Evolutionary conservation across 2,888 invertebrate genomes (phyloP), one percentile per base, ranked within the genome.

Genomic region (Megalurothrips usitatus): DNA sequence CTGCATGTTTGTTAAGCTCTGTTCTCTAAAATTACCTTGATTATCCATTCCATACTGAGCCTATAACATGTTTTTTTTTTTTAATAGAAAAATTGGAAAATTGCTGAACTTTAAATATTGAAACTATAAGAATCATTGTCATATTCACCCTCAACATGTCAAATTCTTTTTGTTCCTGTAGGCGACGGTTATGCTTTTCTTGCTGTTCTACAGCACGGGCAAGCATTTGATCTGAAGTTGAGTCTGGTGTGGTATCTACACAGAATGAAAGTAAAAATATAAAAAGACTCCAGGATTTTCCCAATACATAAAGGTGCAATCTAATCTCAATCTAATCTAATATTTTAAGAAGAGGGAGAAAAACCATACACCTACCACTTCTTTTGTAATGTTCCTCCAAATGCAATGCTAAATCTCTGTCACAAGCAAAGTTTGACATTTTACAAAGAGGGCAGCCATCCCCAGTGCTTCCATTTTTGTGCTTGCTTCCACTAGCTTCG

Each of bases 1-100:
- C 87, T 94, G 93, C 89, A 96, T 91, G 85, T 94, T 94, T 82
- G 92, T 92, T 23, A 93, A 92, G 34, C 94, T 94, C 83, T 95
- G 93, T 85, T 93, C 92, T 79, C 92, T 89, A 87, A 92, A 95
- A 85, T 94, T 94, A 10, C 94, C 94, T 85, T 94, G 94, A 86
- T 94, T 94, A 86, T 95, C 95, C 96, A 96, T 96, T 1, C 96
- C 96, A 85, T 95, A 96, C 86, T 95, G 94, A 1, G 94, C 95
- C 90, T 92, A 85, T 49, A 83, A 82, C 81, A 79, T n/a, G n/a
- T n/a, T n/a, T n/a, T n/a, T n/a, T n/a, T n/a, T n/a, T n/a, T 52
- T 34, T 34, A 23, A 79, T 34, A 23, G 58, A 52, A 23, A 23
- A 63, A 81, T 11, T 49, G 23, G n/a, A n/a, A 80, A 80, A 80